phyloP scores from a whole-genome alignment of 2,888 invertebrate species.

The Macroteleia sp. region DNA sequence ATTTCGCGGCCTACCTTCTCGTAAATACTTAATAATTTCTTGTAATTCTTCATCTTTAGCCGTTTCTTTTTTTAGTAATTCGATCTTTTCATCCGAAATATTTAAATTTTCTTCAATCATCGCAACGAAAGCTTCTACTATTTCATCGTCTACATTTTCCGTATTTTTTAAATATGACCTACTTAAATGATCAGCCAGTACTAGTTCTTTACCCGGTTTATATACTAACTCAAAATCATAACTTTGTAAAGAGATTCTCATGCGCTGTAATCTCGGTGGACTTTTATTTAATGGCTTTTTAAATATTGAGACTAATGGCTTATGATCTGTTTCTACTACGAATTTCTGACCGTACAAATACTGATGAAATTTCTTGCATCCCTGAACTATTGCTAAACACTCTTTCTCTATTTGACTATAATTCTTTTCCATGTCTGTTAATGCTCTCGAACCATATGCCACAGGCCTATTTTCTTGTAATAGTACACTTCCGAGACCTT shows the following conservation, averaged over 20 bases:
- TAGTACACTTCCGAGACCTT: conserved; percentile 58
- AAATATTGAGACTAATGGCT: conserved; percentile 66
- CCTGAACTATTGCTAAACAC: conserved; percentile 59
- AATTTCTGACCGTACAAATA: conserved; percentile 45
- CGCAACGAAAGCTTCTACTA: background rate
- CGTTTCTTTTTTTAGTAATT: conserved; percentile 30
- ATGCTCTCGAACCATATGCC: conserved; percentile 67
- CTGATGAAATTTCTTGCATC: conserved; percentile 62
- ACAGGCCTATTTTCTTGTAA: conserved; percentile 72
- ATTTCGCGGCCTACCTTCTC: conserved; percentile 14
- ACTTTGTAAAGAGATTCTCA: conserved; percentile 31
- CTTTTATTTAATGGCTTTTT: conserved; percentile 65
- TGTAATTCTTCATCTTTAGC: conserved; percentile 59
- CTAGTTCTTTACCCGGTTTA: conserved; percentile 69
- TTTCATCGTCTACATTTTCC: conserved; percentile 22
- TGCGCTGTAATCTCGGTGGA: conserved; percentile 28
- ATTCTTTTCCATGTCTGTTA: conserved; percentile 45
- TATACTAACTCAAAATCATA: conserved; percentile 48
- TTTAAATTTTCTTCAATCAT: conserved; percentile 68
- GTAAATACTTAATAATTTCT: conserved; percentile 55
- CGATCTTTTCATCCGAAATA: conserved; percentile 4
- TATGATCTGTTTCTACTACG: conserved; percentile 47
- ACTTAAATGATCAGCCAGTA: conserved; percentile 73
- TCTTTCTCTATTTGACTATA: conserved; percentile 65
- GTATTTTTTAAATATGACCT: conserved; percentile 49